These are phyloP conservation scores for Caenorhabditis panamensis DNA, from an alignment of 2,888 invertebrate species.

Conservation along the genomic window DNA sequence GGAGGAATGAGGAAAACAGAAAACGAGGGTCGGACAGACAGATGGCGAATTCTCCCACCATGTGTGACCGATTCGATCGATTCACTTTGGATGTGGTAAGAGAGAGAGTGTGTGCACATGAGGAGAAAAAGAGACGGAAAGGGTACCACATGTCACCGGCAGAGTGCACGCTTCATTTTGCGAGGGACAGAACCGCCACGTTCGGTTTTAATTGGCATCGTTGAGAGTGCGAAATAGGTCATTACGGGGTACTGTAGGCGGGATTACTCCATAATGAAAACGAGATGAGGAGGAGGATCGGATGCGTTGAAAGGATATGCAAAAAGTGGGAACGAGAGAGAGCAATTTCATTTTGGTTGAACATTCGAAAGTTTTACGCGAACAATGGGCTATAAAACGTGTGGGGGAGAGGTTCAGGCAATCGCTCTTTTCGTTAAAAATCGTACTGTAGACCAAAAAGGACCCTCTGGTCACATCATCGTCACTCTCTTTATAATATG, in stretches of 20 bases:
- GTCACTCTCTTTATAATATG: not conserved
- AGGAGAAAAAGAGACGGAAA: not conserved
- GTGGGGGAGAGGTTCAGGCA: no score
- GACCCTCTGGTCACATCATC: not conserved
- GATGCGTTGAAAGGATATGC: no score
- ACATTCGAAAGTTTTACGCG: no score
- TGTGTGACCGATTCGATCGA: slow-evolving; percentile 23
- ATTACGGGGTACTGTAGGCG: not conserved
- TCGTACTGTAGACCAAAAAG: not conserved
- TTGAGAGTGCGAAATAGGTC: not conserved
- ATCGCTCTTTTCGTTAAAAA: no score
- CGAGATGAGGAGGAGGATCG: not conserved
- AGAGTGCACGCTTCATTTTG: not conserved
- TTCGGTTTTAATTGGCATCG: slow-evolving; percentile 1
- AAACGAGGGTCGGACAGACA: slow-evolving; percentile 19
- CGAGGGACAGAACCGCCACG: not conserved
- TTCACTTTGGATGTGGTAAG: slow-evolving; percentile 1
- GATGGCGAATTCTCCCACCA: slow-evolving; percentile 40
- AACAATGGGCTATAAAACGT: no score
- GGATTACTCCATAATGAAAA: not conserved
- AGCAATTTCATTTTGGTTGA: no score
- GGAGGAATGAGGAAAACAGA: slow-evolving; percentile 15
- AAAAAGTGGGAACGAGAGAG: not conserved
- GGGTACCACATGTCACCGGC: not conserved
- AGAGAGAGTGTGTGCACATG: slow-evolving; percentile 9